Base-by-base conservation (phyloP, 2,797 vertebrate genomes). In the Manis pentadactyla region DNA sequence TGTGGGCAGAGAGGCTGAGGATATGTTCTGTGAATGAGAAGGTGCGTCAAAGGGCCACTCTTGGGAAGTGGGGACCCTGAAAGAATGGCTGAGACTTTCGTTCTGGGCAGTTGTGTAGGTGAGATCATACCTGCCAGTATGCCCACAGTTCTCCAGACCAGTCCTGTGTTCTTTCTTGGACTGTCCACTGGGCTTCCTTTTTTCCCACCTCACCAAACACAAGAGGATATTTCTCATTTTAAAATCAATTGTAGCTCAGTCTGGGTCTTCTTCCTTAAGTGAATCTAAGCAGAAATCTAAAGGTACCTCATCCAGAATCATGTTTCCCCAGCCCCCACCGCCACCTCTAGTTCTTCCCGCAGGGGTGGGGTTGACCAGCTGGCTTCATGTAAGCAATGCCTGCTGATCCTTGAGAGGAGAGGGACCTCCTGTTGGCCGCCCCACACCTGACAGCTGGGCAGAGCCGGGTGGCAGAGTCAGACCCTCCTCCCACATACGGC, bases 361-460 rank as follows among this genome's bases (percentile, higher is more conserved):
- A 39, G 29, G 59, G 89, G 57, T 64, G 79, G 53, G 37, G 49
- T 90, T 77, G 92, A 87, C 83, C 90, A 93, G 97, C 96, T 97
- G 96, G 86, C 69, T 87, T 61, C 37, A 53, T 68, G 15, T 64
- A 73, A 87, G 63, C 29, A 34, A n/a, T 75, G 79, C 39, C 11
- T 69, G 66, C 7, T 66, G 25, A 59, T 68, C 55, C 89, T 0
- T 64, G 86, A 85, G 27, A 85, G 37, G 21, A 64, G 71, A 37
- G 42, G 37, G 42, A 23, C 57, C 63, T 83, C 93, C 93, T 94
- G 74, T 94, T 91, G 81, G 82, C 31, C 53, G 27, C n/a, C 39
- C 75, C 23, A 90, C 12, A 84, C 75, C 74, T 93, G 94, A 94
- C 97, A 96, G 93, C 93, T 97, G 95, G 77, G 90, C 53, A 88